Evolutionary conservation across 1,140 invertebrate genomes (phyloP).

Genomic region (Drosophila orosa): DNA sequence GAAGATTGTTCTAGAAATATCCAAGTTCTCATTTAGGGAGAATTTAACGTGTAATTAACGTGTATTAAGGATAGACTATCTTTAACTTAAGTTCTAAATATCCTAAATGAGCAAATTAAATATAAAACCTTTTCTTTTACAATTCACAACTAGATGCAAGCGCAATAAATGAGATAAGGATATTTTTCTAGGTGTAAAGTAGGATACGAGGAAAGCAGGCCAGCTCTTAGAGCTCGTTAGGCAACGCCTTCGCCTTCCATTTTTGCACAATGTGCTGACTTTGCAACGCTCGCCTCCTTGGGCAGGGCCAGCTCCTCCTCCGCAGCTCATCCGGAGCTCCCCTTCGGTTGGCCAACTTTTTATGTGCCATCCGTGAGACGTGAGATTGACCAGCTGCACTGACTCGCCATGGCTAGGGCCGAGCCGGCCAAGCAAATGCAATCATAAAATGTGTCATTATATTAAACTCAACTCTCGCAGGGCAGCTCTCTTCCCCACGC

Average conservation of each 20-base stretch:
- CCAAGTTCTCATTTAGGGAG: too few relatives aligned
- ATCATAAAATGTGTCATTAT: conserved; percentile 82
- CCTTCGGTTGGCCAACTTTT: conserved; percentile 51
- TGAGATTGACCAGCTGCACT: conserved; percentile 77
- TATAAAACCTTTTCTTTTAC: too few relatives aligned
- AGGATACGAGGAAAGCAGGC: conserved; percentile 11
- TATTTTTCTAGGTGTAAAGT: conserved; percentile 3
- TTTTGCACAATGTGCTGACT: conserved; percentile 72
- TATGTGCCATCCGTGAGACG: conserved; percentile 69
- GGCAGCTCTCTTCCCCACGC: conserved; percentile 4
- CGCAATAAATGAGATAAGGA: too few relatives aligned
- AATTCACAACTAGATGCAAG: too few relatives aligned
- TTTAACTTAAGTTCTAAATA: too few relatives aligned
- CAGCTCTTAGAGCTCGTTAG: conserved; percentile 64
- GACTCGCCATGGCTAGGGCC: background rate
- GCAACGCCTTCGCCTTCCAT: conserved; percentile 71
- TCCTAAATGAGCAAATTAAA: too few relatives aligned
- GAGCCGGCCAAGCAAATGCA: conserved; percentile 64
- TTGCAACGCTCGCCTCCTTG: conserved; percentile 41
- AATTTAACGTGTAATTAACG: too few relatives aligned
- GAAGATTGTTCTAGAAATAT: too few relatives aligned
- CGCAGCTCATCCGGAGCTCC: background rate
- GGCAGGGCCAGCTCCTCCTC: conserved; percentile 1
- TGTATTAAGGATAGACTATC: too few relatives aligned
- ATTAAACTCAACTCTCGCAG: conserved; percentile 60